Conservation (phyloP, 2,113 vertebrate species). For the Centropus bengalensis region DNA sequence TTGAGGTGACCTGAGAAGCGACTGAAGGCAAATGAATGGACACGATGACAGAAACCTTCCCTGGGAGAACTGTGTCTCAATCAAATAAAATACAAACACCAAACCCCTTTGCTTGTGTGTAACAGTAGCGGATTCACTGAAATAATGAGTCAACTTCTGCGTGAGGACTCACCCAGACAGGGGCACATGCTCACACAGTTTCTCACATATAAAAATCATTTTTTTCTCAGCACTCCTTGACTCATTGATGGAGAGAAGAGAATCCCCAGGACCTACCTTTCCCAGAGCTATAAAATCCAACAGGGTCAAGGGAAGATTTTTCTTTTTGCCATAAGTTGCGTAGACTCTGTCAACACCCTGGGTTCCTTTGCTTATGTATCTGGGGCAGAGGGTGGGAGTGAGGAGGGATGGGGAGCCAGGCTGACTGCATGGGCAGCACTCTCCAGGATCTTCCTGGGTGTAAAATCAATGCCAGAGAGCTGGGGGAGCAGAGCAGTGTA, state of each 20-base stretch:
- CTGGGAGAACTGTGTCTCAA: neutral
- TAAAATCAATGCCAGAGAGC: neutral
- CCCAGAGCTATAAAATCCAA: neutral
- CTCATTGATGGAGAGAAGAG: neutral
- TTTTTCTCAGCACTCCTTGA: neutral
- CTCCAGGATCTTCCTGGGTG: neutral
- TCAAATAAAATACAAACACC: neutral
- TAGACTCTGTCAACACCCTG: neutral
- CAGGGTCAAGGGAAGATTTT: neutral
- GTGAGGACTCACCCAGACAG: neutral
- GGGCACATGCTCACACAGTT: neutral
- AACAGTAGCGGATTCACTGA: neutral
- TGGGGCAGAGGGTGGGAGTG: neutral
- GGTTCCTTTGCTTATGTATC: rapidly evolving
- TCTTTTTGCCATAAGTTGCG: rapidly evolving
- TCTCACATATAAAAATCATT: neutral
- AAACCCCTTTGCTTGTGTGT: neutral
- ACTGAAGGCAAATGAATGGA: neutral
- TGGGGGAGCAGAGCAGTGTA: neutral
- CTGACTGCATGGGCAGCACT: rapidly evolving
- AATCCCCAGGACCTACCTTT: neutral
- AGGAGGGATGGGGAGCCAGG: neutral
- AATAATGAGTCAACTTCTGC: neutral
- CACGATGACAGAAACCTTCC: neutral
- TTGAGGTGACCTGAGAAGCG: neutral